Percentiles rank a stretch among this genome's conserved stretches.
Evolutionary conservation across 2,113 vertebrate genomes (phyloP).

Genomic region (Siniperca knerii): DNA sequence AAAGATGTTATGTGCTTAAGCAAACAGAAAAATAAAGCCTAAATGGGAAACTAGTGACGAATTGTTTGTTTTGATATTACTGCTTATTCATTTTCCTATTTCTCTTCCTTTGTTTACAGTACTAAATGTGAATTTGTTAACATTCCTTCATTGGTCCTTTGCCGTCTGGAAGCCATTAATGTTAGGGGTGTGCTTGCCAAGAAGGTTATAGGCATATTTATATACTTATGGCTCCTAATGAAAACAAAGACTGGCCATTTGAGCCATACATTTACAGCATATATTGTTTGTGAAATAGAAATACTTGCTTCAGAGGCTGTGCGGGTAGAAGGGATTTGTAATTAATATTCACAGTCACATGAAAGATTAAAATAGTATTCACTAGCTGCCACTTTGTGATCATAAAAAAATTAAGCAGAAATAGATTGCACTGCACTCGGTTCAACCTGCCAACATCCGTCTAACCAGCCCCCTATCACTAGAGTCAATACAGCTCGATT

Average conservation of each 20-base stretch:
- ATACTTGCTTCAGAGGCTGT: constrained; percentile 47
- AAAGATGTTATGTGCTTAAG: constrained; percentile 25
- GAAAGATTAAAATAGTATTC: constrained; percentile 33
- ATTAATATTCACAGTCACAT: constrained; percentile 46
- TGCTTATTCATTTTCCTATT: constrained; percentile 38
- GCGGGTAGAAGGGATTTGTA: constrained; percentile 5
- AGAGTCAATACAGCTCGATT: constrained; percentile 60
- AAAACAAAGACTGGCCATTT: constrained; percentile 61
- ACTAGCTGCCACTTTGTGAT: constrained; percentile 35
- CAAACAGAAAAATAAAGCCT: constrained; percentile 29
- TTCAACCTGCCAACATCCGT: constrained; percentile 27
- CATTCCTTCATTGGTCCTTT: constrained; percentile 67
- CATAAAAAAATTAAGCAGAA: constrained; percentile 31
- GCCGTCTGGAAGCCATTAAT: constrained; percentile 79
- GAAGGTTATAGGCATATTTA: constrained; percentile 78
- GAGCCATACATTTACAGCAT: constrained; percentile 72
- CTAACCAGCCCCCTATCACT: constrained; percentile 36
- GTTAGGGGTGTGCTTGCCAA: constrained; percentile 66
- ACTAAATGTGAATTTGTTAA: constrained; percentile 74
- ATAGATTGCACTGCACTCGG: constrained; percentile 18
- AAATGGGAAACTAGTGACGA: constrained; percentile 19
- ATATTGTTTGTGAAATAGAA: constrained; percentile 74
- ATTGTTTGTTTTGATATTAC: constrained; percentile 53
- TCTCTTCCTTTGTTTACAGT: constrained; percentile 67
- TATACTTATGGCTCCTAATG: constrained; percentile 72